Conservation (phyloP, 2,888 invertebrate genomes). For the Crioceris asparagi region DNA sequence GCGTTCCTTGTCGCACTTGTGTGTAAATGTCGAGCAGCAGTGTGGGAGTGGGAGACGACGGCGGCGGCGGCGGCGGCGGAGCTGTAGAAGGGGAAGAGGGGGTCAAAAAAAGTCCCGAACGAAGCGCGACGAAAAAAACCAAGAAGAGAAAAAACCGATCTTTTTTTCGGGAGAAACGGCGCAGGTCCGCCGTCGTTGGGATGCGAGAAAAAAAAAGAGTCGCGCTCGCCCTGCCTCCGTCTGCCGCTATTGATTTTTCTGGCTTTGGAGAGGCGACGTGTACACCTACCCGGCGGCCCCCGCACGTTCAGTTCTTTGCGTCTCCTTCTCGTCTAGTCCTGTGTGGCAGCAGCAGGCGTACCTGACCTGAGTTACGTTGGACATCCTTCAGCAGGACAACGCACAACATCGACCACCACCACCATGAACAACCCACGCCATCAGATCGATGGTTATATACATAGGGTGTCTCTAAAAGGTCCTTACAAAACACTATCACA, state of each 20-base stretch:
- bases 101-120: no score
- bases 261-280: no score
- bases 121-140: conserved; percentile 21
- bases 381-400: conserved; percentile 35
- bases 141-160: conserved; percentile 19
- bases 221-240: not conserved
- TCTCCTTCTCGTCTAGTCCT: conserved; percentile 22
- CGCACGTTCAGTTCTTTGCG: conserved; percentile 9
- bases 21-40: no score
- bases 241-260: conserved; percentile 1
- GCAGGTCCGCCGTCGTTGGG: conserved; percentile 8
- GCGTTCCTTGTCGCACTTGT: no score
- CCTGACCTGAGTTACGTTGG: conserved; percentile 37
- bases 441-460: no score
- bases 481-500: not conserved
- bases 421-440: no score
- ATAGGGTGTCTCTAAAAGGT: not conserved
- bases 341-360: conserved; percentile 10
- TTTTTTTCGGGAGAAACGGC: conserved; percentile 17
- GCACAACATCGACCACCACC: conserved; percentile 19
- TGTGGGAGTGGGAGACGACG: no score
- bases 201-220: no score
- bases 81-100: no score
- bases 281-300: conserved; percentile 1
- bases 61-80: no score